phyloP scores from a whole-genome alignment of 2,113 vertebrate genomes.

The Esox niger region DNA sequence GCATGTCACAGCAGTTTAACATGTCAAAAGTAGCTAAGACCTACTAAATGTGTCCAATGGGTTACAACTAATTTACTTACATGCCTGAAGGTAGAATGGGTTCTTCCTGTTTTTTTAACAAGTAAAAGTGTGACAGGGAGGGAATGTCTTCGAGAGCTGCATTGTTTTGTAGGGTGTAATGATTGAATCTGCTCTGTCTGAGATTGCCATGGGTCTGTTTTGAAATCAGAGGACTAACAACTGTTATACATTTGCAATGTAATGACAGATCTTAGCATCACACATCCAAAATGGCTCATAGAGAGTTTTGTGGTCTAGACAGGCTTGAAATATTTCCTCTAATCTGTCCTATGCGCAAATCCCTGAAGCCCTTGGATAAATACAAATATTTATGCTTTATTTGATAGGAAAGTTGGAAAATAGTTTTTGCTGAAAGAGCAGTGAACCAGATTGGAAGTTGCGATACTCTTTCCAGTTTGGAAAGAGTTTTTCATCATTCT shows the following conservation, averaged over 20 bases:
- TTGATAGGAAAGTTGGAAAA: no score
- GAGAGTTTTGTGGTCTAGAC: constrained; percentile 20
- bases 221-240: constrained; percentile 1
- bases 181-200: neutral
- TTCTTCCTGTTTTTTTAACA: neutral
- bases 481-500: neutral
- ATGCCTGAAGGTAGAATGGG: neutral
- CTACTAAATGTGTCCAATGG: constrained; percentile 12
- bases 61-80: neutral
- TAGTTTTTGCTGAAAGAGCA: no score
- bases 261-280: neutral
- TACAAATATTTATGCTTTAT: constrained; percentile 16
- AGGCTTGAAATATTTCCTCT: constrained; percentile 13
- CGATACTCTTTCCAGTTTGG: no score
- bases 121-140: constrained; percentile 7
- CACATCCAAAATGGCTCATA: neutral
- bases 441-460: no score
- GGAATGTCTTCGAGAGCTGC: neutral
- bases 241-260: constrained; percentile 17
- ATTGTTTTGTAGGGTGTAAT: constrained; percentile 35
- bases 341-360: neutral
- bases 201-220: neutral
- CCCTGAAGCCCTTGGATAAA: no score
- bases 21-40: constrained; percentile 3
- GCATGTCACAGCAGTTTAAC: neutral